Base-by-base conservation (phyloP, 2,888 invertebrate species). In the Amphimallon solstitiale region DNA sequence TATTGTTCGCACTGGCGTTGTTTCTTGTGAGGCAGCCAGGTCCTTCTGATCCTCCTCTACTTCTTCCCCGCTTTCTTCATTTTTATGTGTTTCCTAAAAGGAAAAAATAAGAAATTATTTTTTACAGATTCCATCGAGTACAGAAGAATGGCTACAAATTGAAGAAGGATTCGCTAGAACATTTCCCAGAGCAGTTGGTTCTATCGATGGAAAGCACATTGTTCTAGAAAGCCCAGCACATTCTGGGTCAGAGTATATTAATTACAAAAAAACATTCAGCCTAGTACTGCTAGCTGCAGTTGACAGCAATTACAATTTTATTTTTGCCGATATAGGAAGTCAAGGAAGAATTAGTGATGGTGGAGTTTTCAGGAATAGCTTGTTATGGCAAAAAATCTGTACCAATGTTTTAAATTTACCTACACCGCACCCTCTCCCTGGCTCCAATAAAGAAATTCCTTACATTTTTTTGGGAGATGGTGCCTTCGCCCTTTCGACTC, bases 191-290 rank as follows among this genome's bases (percentile, higher is more conserved):
- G n/a, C 35, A 17, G 19, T 62, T 12, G 66, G 66, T 2, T 54
- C 66, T 21, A 17, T 66, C 14, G 63, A 66, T 35, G 54, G 59
- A 6, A 67, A 67, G 45, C 67, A 67, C 29, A 17, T 67, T 12
- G 67, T 67, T 6, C n/a, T 67, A 34, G 14, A n/a, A 56, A 6
- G 48, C 14, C 56, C 63, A 6, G 6, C 54, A 40, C 29, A 29
- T 21, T 38, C 10, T 29, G 63, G 40, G n/a, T 63, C 67, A 3
- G 37, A 56, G 9, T 66, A 62, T 51, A 43, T n/a, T 43, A 66
- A 61, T 51, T 61, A 66, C 51, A 66, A 66, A 29, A 14, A 29
- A 15, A 15, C 54, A 2, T 67, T 63, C 17, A 67, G 63, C 40
- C 51, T 66, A 14, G 37, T 65, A 35, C 49, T 66, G 7, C 40